Conservation (phyloP, 1,140 invertebrate species). For the Cecropterus lyciades region DNA sequence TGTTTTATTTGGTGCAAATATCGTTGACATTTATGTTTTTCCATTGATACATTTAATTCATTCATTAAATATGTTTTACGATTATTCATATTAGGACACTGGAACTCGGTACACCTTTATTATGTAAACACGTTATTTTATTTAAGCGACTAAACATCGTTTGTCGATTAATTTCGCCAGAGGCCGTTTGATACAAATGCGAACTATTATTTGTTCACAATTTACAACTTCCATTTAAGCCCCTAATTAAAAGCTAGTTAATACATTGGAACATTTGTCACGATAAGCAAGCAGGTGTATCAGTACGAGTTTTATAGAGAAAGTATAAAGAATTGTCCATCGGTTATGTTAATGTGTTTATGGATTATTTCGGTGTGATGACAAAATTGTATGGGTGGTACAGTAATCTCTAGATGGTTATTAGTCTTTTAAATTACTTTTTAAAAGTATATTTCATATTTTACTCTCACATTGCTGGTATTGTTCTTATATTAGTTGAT, state of each 20-base stretch:
- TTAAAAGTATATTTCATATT: neutral
- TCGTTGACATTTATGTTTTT: no score
- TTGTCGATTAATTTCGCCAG: conserved; percentile 12
- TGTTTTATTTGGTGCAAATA: no score
- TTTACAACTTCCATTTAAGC: conserved; percentile 25
- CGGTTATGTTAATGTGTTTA: conserved; percentile 8
- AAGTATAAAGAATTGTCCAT: conserved; percentile 17
- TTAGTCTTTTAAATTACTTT: neutral
- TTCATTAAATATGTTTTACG: no score
- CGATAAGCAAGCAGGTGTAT: conserved; percentile 18
- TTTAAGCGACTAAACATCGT: neutral
- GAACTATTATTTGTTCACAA: conserved; percentile 21
- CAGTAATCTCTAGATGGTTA: conserved; percentile 1
- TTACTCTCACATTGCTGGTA: no score
- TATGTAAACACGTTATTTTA: neutral
- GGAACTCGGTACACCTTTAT: neutral
- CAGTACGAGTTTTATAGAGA: conserved; percentile 8
- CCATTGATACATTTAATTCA: no score
- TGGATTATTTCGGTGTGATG: conserved; percentile 9
- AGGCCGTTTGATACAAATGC: conserved; percentile 1
- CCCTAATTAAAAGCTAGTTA: conserved; percentile 27
- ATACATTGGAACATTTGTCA: conserved; percentile 23
- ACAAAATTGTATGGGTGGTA: conserved; percentile 2
- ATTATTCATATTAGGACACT: neutral
- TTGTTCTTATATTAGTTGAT: no score